Evolutionary conservation across 2,888 invertebrate genomes (phyloP), one percentile per base, ranked within the genome.

Genomic region (Torymus aiolomorphi): DNA sequence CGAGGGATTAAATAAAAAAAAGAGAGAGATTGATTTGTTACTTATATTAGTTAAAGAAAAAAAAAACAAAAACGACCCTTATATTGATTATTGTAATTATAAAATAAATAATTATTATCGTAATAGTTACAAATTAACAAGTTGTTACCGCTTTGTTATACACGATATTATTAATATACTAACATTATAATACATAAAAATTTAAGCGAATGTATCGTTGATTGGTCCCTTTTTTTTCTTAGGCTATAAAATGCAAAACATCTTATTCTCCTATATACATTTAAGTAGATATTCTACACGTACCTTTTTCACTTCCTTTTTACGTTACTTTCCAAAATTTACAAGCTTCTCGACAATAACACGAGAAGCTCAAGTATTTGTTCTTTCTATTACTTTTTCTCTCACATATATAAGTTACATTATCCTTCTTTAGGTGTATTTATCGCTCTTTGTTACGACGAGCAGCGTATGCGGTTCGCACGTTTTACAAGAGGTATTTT

Each of bases 121-220:
- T 88, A 88, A 89, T 89, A 89, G 89, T 88, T 89, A 82, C 89
- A 88, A 88, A 89, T 89, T 88, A 89, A 89, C 89, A 89, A 89
- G 88, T 89, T 89, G 89, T 89, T 89, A 89, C 88, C 88, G 89
- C 89, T 89, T 89, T 89, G 89, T 89, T 89, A 89, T 89, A 89
- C 89, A 89, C 89, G 87, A 89, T 89, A 88, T 89, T 89, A 89
- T 89, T 89, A 89, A 88, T 88, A 88, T 88, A 88, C 84, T 88
- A 89, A 88, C 86, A 89, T 88, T 88, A 88, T 84, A 82, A 83
- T 82, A 88, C 80, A 82, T 77, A 80, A 80, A 78, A 88, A 84
- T 85, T 84, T 86, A 86, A 87, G 86, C 86, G 87, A 87, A 85
- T 87, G 86, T 87, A 87, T 88, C 87, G 86, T 89, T 89, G 86